These are phyloP conservation scores for Andricus quercusramuli DNA, from an alignment of 2,888 invertebrate species.

Conservation along the genomic window DNA sequence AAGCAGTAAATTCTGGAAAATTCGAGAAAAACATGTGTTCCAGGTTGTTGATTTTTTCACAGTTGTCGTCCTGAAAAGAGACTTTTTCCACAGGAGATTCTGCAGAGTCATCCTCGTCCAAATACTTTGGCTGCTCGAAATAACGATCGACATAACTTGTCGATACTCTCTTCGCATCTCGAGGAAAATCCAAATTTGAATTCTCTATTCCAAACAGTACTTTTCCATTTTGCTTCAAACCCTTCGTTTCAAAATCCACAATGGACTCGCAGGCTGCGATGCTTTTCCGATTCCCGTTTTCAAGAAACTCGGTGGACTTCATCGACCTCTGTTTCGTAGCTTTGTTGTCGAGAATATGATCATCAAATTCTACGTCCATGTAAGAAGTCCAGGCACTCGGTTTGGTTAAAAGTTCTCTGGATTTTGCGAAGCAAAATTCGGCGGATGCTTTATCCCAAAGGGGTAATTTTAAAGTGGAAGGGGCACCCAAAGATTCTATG, in stretches of 20 bases:
- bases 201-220: constrained; percentile 62
- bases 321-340: constrained; percentile 70
- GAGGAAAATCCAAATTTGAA: constrained; percentile 65
- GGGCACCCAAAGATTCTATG: constrained; percentile 78
- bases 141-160: constrained; percentile 76
- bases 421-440: constrained; percentile 87
- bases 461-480: constrained; percentile 81
- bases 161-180: constrained; percentile 71
- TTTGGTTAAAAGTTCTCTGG: constrained; percentile 84
- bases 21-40: constrained; percentile 69
- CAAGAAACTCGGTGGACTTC: constrained; percentile 73
- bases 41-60: constrained; percentile 67
- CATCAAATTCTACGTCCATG: constrained; percentile 73
- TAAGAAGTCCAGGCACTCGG: constrained; percentile 79
- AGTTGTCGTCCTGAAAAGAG: constrained; percentile 42
- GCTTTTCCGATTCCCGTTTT: constrained; percentile 66
- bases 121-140: constrained; percentile 73
- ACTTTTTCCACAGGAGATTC: constrained; percentile 54
- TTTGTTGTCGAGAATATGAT: constrained; percentile 67
- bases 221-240: constrained; percentile 67
- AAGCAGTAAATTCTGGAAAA: constrained; percentile 66
- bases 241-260: constrained; percentile 55
- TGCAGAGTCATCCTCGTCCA: constrained; percentile 66
- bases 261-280: constrained; percentile 57
- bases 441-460: constrained; percentile 87